Percentiles rank a stretch among this genome's conserved stretches.
phyloP scores from a whole-genome alignment of 2,797 vertebrate genomes.

The Gobionotothen gibberifrons region DNA sequence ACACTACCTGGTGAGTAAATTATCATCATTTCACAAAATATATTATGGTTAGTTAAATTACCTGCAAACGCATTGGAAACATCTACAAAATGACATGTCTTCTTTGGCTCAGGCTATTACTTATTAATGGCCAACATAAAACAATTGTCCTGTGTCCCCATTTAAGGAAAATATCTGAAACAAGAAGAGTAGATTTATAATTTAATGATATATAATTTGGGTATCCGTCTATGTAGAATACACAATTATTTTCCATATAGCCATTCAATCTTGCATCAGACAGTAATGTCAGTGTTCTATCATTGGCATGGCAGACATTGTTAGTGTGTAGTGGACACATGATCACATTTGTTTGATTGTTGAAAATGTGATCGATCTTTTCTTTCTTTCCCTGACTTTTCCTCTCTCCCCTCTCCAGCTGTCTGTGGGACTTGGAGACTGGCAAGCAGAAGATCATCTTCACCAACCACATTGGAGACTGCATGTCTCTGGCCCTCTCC shows the following conservation, averaged over 20 bases:
- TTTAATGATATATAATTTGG: background rate
- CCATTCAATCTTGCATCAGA: background rate
- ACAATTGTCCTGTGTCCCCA: background rate
- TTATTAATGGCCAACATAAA: no score
- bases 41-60: background rate
- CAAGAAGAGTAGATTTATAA: no score
- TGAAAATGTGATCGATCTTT: background rate
- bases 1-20: conserved; percentile 91
- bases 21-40: no score
- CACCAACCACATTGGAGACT: conserved; percentile 94
- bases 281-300: background rate
- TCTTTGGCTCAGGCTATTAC: background rate
- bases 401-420: conserved; percentile 72
- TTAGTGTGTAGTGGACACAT: background rate
- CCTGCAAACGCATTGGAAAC: background rate
- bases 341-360: no score
- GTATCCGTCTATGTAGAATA: background rate
- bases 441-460: conserved; percentile 92
- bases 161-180: no score
- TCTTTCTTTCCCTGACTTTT: background rate
- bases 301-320: background rate
- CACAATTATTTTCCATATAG: background rate
- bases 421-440: conserved; percentile 96
- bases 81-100: background rate
- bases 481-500: conserved; percentile 94